Evolutionary conservation across 1,140 invertebrate genomes (phyloP).

Genomic region (Chrysomallon squamiferum): DNA sequence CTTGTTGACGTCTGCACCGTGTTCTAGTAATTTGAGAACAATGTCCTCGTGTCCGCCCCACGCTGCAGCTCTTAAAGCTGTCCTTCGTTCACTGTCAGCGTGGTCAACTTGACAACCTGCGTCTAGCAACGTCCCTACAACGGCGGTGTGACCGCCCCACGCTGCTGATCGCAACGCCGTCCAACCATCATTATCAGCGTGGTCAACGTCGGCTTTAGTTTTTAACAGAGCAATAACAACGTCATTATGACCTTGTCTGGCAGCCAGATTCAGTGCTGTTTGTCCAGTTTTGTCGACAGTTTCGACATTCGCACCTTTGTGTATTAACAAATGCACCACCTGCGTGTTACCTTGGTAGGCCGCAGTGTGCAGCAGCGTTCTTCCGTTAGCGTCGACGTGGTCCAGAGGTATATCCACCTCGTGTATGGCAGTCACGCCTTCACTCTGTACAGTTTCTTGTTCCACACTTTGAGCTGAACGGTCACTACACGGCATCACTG

Average conservation of each 20-base stretch:
- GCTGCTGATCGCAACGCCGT: constrained; percentile 72
- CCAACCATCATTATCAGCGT: constrained; percentile 65
- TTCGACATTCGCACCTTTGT: constrained; percentile 82
- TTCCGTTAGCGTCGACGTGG: constrained; percentile 66
- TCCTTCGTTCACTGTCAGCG: constrained; percentile 82
- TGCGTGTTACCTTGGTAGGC: constrained; percentile 80
- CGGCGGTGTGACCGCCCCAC: constrained; percentile 84
- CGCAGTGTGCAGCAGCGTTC: constrained; percentile 76
- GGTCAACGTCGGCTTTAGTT: constrained; percentile 56
- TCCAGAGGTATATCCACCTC: constrained; percentile 45
- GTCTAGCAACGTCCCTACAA: constrained; percentile 76
- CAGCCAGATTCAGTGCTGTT: constrained; percentile 79
- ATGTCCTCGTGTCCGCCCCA: constrained; percentile 94
- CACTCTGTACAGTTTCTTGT: constrained; percentile 5
- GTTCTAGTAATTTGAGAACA: constrained; percentile 82
- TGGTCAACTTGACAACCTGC: constrained; percentile 83
- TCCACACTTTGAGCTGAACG: constrained; percentile 5
- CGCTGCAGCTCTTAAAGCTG: constrained; percentile 88
- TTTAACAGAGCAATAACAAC: constrained; percentile 60
- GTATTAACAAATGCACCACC: constrained; percentile 75
- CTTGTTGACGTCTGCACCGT: constrained; percentile 77
- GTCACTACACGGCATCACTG: constrained; percentile 38
- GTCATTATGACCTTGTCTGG: constrained; percentile 67
- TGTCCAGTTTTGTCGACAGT: constrained; percentile 82
- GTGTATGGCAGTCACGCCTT: constrained; percentile 14